These are phyloP conservation scores for Habroteleia sp. DNA, from an alignment of 2,888 invertebrate species.

Conservation along the genomic window DNA sequence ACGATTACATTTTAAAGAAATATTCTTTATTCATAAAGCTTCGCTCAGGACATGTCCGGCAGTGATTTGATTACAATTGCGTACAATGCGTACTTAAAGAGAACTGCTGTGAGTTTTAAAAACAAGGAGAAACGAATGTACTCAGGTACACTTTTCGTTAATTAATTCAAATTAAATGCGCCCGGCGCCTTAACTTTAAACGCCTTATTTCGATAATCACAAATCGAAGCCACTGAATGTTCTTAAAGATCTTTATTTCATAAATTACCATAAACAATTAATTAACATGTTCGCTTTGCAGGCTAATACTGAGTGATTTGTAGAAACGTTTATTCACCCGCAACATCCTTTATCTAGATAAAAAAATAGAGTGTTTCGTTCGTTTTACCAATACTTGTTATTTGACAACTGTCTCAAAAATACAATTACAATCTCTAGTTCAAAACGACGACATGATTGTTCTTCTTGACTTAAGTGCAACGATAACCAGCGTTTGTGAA, in stretches of 20 bases:
- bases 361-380: slow-evolving; percentile 12
- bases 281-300: not conserved
- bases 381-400: not conserved
- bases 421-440: slow-evolving; percentile 2
- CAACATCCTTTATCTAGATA: slow-evolving; percentile 2
- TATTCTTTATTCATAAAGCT: slow-evolving; percentile 41
- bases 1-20: slow-evolving; percentile 26
- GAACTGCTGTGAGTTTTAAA: too few relatives aligned
- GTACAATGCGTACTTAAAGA: too few relatives aligned
- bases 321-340: slow-evolving; percentile 1
- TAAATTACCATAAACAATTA: not conserved
- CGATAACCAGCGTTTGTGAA: slow-evolving; percentile 5
- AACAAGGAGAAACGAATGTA: too few relatives aligned
- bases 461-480: slow-evolving; percentile 26
- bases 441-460: too few relatives aligned
- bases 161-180: too few relatives aligned
- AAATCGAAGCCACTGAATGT: slow-evolving; percentile 3
- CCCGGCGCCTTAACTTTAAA: too few relatives aligned
- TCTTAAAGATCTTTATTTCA: not conserved
- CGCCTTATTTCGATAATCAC: too few relatives aligned
- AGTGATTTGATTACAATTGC: slow-evolving; percentile 35
- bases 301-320: slow-evolving; percentile 12
- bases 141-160: too few relatives aligned
- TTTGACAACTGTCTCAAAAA: slow-evolving; percentile 1
- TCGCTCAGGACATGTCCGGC: slow-evolving; percentile 24